These are phyloP conservation scores for Myoxocephalus aenaeus DNA, from an alignment of 2,797 vertebrate genomes.

Conservation along the genomic window DNA sequence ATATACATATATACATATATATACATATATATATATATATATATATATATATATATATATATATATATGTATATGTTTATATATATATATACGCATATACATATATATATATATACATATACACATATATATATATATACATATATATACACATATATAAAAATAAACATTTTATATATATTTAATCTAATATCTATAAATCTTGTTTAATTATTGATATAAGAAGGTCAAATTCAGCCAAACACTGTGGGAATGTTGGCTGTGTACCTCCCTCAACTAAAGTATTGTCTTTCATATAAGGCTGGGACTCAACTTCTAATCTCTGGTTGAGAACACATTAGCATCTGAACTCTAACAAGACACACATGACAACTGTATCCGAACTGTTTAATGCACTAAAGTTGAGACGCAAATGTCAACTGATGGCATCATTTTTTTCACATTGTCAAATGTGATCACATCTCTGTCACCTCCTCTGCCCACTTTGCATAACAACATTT, in stretches of 20 bases:
- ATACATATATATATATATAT: no score
- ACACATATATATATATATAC: no score
- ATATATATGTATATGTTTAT: no score
- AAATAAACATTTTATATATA: no score
- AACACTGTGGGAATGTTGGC: neutral
- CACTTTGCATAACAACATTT: slow-evolving; percentile 42
- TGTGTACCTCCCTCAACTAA: neutral
- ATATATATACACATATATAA: neutral
- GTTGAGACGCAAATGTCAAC: slow-evolving; percentile 2
- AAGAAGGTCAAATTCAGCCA: neutral
- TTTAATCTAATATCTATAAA: neutral
- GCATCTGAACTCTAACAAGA: neutral
- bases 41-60: no score
- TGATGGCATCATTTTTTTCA: slow-evolving; percentile 17
- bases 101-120: no score
- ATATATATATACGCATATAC: no score
- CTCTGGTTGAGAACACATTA: neutral
- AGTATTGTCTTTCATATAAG: neutral
- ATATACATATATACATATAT: no score
- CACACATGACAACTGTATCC: neutral
- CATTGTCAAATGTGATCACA: slow-evolving; percentile 33
- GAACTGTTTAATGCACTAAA: neutral
- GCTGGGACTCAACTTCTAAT: neutral
- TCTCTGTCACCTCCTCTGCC: slow-evolving; percentile 24
- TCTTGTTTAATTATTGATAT: neutral